phyloP scores from a whole-genome alignment of 2,888 invertebrate genomes.

The Chymomyza amoena region DNA sequence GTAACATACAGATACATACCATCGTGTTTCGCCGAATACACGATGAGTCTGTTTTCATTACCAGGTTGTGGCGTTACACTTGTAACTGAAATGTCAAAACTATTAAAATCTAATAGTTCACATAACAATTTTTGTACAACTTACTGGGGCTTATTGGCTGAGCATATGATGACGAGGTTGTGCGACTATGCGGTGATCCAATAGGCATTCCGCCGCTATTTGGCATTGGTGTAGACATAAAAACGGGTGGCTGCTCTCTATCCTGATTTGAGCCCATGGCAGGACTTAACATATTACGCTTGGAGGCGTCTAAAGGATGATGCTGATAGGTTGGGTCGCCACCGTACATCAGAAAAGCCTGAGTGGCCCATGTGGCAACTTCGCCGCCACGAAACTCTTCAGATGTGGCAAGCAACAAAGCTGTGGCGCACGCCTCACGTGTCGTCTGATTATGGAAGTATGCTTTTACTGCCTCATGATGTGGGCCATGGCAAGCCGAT shows the following conservation, averaged over 20 bases:
- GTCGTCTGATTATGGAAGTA: conserved; percentile 91
- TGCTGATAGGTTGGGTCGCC: conserved; percentile 83
- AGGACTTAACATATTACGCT: conserved; percentile 37
- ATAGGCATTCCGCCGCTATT: conserved; percentile 22
- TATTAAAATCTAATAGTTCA: conserved; percentile 11
- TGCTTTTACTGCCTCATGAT: conserved; percentile 89
- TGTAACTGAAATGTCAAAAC: conserved; percentile 23
- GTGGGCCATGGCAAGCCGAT: conserved; percentile 90
- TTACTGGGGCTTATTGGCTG: conserved; percentile 79
- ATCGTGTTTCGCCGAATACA: conserved; percentile 91
- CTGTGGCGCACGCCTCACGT: conserved; percentile 94
- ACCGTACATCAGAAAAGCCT: conserved; percentile 95
- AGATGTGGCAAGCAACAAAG: conserved; percentile 91
- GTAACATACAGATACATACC: conserved; percentile 95
- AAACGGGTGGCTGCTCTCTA: conserved; percentile 69
- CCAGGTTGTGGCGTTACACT: background rate
- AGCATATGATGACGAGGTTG: conserved; percentile 74
- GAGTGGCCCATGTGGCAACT: conserved; percentile 91
- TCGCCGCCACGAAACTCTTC: conserved; percentile 81
- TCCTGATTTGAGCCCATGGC: conserved; percentile 39
- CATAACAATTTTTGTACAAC: conserved; percentile 6
- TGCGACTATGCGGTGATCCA: conserved; percentile 28
- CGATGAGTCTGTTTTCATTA: conserved; percentile 45
- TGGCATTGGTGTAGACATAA: conserved; percentile 77
- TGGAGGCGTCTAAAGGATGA: conserved; percentile 51